phyloP scores from a whole-genome alignment of 1,140 invertebrate species.

The Pseudomyrmex gracilis region DNA sequence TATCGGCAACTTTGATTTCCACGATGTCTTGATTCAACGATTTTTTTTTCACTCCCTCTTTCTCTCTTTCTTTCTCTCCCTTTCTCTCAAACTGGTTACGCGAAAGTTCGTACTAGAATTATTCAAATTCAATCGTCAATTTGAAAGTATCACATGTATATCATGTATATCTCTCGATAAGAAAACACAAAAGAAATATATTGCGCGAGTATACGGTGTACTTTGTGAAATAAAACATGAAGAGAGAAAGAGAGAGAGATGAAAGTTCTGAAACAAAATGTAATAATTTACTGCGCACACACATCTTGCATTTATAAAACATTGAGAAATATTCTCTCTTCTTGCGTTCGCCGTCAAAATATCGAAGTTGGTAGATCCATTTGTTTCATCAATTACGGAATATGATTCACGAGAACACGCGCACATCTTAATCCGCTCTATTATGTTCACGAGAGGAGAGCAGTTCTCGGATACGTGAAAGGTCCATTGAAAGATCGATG shows the following conservation, averaged over 20 bases:
- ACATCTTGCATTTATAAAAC: no score
- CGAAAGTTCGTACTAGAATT: not conserved
- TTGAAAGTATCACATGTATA: not conserved
- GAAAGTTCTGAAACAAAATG: no score
- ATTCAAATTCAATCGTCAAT: not conserved
- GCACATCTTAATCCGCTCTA: conserved; percentile 14
- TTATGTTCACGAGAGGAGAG: not conserved
- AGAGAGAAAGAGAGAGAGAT: no score
- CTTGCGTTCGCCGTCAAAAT: no score
- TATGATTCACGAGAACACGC: conserved; percentile 18
- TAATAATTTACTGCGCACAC: no score
- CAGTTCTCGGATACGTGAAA: not conserved
- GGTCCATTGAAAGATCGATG: conserved; percentile 27
- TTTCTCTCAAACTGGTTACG: no score
- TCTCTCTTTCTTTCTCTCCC: no score
- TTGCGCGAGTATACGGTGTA: not conserved
- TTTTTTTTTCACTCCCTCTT: conserved; percentile 1
- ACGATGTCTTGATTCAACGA: conserved; percentile 10
- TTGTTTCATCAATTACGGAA: conserved; percentile 1
- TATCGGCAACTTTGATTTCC: conserved; percentile 27
- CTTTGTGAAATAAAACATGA: no score
- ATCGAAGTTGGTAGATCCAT: not conserved
- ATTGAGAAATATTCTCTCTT: no score
- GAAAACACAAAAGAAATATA: no score
- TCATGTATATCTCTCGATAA: no score